Conservation (phyloP, 2,113 vertebrate genomes). For the Nycticorax nycticorax region DNA sequence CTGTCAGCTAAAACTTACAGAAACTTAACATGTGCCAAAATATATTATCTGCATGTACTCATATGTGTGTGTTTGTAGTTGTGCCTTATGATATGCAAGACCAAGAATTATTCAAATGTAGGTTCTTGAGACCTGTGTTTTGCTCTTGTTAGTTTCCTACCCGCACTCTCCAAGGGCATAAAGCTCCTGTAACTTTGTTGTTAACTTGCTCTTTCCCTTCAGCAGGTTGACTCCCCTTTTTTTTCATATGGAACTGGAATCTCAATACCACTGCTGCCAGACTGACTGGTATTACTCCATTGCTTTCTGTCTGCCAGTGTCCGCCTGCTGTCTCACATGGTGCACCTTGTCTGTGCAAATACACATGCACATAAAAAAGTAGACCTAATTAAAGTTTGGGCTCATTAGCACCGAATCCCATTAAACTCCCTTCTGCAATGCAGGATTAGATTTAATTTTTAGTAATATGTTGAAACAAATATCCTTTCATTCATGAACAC, state of each 20-base stretch:
- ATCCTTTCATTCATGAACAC: not conserved
- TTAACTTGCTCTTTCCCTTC: not conserved
- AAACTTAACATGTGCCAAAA: not conserved
- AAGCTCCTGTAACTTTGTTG: not conserved
- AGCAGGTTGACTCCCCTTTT: not conserved
- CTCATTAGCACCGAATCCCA: not conserved
- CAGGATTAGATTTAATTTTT: not conserved
- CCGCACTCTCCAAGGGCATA: too few relatives aligned
- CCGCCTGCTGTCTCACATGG: not conserved
- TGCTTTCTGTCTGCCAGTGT: not conserved
- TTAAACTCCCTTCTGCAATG: not conserved
- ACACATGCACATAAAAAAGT: not conserved
- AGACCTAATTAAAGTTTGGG: not conserved
- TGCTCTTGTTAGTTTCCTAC: not conserved
- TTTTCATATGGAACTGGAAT: not conserved
- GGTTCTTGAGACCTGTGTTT: not conserved
- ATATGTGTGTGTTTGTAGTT: not conserved
- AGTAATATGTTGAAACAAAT: not conserved
- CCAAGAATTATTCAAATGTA: not conserved
- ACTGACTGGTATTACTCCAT: accelerated
- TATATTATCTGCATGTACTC: not conserved
- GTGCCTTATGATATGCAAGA: not conserved
- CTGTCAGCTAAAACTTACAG: not conserved
- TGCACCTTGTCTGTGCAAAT: not conserved
- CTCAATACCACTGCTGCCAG: not conserved